A percentile compares a stretch with the other conserved stretches of the same genome.
Evolutionary conservation across 2,113 vertebrate species (phyloP).

Genomic region (Rousettus leschenaultii): DNA sequence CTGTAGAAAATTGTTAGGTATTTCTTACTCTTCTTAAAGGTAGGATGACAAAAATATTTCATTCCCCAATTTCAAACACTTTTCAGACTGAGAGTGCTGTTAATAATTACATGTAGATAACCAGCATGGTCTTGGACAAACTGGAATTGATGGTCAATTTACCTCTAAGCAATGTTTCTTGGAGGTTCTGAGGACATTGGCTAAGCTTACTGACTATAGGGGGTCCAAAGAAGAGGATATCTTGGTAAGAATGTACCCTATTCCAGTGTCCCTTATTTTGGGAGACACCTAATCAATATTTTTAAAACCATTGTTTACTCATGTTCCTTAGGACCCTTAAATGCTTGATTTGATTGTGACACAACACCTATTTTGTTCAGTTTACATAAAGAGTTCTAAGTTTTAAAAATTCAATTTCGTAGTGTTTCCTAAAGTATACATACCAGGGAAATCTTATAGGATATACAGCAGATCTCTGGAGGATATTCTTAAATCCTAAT

Average conservation of each 20-base stretch:
- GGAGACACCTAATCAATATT: neutral
- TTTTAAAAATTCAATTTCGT: conserved; percentile 26
- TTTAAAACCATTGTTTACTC: neutral
- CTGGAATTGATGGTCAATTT: neutral
- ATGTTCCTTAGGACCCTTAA: neutral
- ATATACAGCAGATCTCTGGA: neutral
- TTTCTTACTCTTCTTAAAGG: neutral
- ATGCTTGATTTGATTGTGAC: neutral
- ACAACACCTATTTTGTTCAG: neutral
- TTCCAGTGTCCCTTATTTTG: neutral
- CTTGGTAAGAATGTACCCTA: neutral
- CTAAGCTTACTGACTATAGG: neutral
- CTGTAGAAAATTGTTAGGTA: neutral
- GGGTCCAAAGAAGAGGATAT: neutral
- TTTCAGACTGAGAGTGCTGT: neutral
- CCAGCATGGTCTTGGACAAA: neutral
- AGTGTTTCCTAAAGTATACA: neutral
- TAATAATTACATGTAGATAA: neutral
- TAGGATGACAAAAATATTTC: neutral
- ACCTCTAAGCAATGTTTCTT: neutral
- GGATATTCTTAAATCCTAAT: conserved; percentile 31
- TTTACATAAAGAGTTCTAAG: neutral
- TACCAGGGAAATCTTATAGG: conserved; percentile 15
- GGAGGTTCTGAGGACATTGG: neutral
- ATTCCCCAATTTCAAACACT: neutral